Evolutionary conservation across 2,113 vertebrate species (phyloP), one percentile per base, ranked within the genome.

Genomic region (Meleagris gallopavo): DNA sequence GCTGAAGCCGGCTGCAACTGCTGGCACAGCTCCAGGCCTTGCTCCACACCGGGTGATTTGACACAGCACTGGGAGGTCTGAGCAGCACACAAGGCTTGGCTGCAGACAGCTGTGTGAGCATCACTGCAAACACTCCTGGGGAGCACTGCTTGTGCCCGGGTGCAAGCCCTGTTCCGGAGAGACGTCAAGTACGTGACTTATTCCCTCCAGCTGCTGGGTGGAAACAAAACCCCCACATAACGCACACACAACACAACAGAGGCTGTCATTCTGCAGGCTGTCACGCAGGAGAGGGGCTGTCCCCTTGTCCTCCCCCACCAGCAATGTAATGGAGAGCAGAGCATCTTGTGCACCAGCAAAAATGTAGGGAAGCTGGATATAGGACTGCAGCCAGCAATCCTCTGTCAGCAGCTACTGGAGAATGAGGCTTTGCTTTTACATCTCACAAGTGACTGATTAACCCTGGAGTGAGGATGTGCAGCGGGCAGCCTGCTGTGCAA

Each of bases 281-380:
- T 93, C 93, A 94, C 45, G 17, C 88, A 94, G 78, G 12, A 93
- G 50, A 66, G 84, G 88, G 90, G 71, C 74, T 86, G 89, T 62
- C 11, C 46, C 76, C 76, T 32, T 8, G 11, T 25, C 29, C 61
- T 55, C 80, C 48, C 73, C 84, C 43, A 45, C 11, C 1, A 6
- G 83, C 74, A 30, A 2, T 0, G 16, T 11, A 19, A 10, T 18
- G 50, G 30, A 66, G 36, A 74, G n/a, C 40, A 70, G 41, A 71
- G 41, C 30, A n/a, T 34, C 20, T 45, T 54, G 50, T 34, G 0
- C 60, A 86, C 50, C 87, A 32, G 52, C 18, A 64, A 32, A 77
- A 84, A 0, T 17, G 17, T 4, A 24, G 76, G 69, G 60, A 84
- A 89, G 27, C 36, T 27, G 61, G 61, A 36, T 40, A 18, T 25